Percentiles rank a stretch among this genome's conserved stretches.
phyloP scores from a whole-genome alignment of 2,113 vertebrate genomes.

The Equus quagga region DNA sequence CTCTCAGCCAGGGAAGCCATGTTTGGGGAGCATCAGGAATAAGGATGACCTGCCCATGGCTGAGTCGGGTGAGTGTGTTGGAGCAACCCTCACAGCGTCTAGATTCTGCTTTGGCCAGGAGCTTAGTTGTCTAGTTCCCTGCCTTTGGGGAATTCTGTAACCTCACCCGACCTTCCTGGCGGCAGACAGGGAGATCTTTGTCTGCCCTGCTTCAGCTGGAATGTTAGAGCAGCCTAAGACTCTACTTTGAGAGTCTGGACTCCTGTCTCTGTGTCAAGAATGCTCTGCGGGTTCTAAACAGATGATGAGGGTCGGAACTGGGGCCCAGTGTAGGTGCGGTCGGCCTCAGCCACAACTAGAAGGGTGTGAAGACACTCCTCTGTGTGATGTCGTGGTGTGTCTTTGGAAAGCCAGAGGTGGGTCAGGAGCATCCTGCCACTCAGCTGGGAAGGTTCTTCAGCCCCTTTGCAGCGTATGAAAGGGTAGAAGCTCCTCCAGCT shows the following conservation, averaged over 20 bases:
- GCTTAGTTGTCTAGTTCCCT: background rate
- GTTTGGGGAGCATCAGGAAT: background rate
- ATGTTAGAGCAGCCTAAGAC: background rate
- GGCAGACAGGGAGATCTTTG: background rate
- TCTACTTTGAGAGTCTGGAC: background rate
- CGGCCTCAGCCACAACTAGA: background rate
- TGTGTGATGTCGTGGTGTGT: fast-evolving
- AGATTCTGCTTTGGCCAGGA: background rate
- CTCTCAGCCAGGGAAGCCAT: background rate
- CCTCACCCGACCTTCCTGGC: background rate
- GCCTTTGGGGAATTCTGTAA: background rate
- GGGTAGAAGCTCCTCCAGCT: background rate
- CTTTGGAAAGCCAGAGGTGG: background rate
- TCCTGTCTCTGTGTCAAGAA: background rate
- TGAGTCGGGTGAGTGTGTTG: background rate
- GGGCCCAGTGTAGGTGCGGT: background rate
- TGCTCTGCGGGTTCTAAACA: background rate
- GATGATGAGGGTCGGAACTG: background rate
- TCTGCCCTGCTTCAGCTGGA: background rate
- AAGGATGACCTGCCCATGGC: background rate
- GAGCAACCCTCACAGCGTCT: background rate
- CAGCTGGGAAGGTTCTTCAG: background rate
- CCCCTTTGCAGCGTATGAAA: background rate
- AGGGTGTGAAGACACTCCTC: background rate
- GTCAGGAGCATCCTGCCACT: fast-evolving